Evolutionary conservation across 30 jellyfish, hydroid and myxozoan species (phyloP), one percentile per base, ranked within the genome.

Genomic region (Clytia hemisphaerica): DNA sequence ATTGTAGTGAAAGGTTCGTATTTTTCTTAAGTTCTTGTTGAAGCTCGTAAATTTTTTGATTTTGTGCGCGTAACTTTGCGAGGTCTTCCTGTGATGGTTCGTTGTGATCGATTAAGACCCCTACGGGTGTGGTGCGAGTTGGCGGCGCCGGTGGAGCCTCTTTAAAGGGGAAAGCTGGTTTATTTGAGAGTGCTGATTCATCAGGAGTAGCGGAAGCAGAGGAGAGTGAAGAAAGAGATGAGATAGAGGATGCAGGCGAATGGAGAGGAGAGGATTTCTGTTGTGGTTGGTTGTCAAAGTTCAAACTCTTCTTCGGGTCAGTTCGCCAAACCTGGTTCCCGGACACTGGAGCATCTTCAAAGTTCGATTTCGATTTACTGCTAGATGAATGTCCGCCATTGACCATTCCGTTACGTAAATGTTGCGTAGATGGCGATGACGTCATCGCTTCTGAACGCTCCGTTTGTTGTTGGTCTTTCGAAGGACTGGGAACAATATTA

Each of bases 171-270:
- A 48, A 38, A 31, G 21, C 19, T 46, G 74, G 44, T 53, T 72
- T 53, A 1, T n/a, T n/a, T 51, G 66, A 34, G 6, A 34, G 66
- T 6, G 79, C 29, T n/a, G 58, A 32, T 2, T 72, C 84, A 3
- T 72, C 75, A 1, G 60, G 66, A 35, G 78, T 33, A 22, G 54
- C 28, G 18, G 47, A 25, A 5, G 76, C 33, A 10, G 96, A 73
- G 6, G 93, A 65, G 25, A 86, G 19, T 1, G 95, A 80, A 16
- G 97, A 87, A 4, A 87, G 75, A 6, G 97, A 88, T 10, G 95
- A 88, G 16, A 80, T 45, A 18, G 97, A 80, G 4, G 97, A 80
- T 2, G 95, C 73, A 1, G 94, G 94, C 37, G 97, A 74, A 30
- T 58, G 92, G 22, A 58, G n/a, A 25, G 38, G 27, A 57, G 70